Conservation (phyloP, 1,140 invertebrate species). For the Rhysida immarginata region DNA sequence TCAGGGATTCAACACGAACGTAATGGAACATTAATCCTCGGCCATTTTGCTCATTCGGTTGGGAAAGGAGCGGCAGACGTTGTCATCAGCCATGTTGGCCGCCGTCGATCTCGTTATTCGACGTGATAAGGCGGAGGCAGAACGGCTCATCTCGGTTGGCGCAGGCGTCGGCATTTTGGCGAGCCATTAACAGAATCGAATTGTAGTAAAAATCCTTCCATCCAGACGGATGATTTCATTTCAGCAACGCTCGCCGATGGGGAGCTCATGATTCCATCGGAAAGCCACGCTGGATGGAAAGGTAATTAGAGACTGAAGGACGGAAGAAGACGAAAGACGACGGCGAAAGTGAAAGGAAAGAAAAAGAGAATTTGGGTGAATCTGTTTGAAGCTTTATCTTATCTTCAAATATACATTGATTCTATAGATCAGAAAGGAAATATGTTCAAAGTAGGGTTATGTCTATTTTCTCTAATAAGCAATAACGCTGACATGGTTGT, state of each 20-base stretch:
- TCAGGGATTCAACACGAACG: background rate
- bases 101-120: background rate
- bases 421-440: too few relatives aligned
- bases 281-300: background rate
- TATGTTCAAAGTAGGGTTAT: too few relatives aligned
- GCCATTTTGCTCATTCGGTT: background rate
- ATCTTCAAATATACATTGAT: too few relatives aligned
- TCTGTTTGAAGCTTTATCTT: too few relatives aligned
- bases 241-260: background rate
- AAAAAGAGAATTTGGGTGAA: too few relatives aligned
- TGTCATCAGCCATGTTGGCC: constrained; percentile 1
- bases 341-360: too few relatives aligned
- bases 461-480: too few relatives aligned
- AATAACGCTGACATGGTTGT: too few relatives aligned
- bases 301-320: background rate
- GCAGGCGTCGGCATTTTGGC: background rate
- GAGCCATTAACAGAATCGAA: constrained; percentile 4
- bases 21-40: constrained; percentile 4
- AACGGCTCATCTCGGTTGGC: background rate
- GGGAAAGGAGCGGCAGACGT: background rate
- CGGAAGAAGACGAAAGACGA: background rate
- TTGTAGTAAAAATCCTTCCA: constrained; percentile 1
- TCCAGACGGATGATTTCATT: background rate
- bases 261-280: background rate
- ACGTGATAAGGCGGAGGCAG: background rate